Evolutionary conservation across 2,113 vertebrate species (phyloP).

Genomic region (Leptocoma aspasia): DNA sequence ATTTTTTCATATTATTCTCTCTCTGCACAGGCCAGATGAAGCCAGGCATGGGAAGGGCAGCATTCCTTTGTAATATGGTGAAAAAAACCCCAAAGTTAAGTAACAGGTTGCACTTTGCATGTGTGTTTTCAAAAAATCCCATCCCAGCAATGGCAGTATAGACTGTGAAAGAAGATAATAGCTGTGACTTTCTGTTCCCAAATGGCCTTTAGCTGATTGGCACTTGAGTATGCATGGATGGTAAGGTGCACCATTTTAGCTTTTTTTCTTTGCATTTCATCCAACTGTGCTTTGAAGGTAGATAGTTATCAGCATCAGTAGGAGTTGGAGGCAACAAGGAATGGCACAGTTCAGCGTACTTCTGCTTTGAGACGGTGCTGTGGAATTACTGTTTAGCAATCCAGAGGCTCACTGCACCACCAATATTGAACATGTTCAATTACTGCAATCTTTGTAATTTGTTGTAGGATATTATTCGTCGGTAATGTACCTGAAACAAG

Average conservation of each 20-base stretch:
- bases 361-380: conserved; percentile 16
- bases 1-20: background rate
- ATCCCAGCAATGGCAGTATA: background rate
- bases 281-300: background rate
- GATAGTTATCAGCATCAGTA: background rate
- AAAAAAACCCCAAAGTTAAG: rapidly evolving
- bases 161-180: background rate
- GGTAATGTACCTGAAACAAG: background rate
- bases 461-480: background rate
- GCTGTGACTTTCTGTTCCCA: background rate
- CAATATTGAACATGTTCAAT: conserved; percentile 16
- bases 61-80: background rate
- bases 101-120: background rate
- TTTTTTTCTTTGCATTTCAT: background rate
- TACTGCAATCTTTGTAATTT: conserved; percentile 1
- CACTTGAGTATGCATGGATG: background rate
- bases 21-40: background rate
- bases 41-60: background rate
- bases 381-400: conserved; percentile 24
- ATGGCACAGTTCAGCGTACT: background rate
- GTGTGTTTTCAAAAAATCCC: background rate
- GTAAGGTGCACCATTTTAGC: background rate
- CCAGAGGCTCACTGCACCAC: background rate
- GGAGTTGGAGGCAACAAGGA: conserved; percentile 5
- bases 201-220: background rate